Conservation (phyloP, 1,140 invertebrate species). For the Drosophila lini region DNA sequence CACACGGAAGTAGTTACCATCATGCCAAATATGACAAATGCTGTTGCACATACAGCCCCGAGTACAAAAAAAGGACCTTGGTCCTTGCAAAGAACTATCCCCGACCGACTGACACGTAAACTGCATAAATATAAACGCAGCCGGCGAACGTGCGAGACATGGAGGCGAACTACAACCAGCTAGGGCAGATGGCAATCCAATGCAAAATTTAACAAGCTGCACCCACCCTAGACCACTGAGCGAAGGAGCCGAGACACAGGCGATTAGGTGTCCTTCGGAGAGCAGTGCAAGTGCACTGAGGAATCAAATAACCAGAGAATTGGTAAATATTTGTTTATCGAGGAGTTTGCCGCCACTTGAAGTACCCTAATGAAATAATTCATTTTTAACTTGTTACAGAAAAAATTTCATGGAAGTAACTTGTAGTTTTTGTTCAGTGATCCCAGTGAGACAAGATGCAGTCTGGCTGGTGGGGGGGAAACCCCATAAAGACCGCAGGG, state of each 20-base stretch:
- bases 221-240: constrained; percentile 1
- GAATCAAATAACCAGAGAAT: background rate
- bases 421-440: constrained; percentile 1
- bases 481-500: constrained; percentile 13
- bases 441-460: background rate
- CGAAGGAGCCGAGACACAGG: constrained; percentile 21
- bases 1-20: constrained; percentile 79
- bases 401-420: background rate
- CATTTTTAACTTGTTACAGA: background rate
- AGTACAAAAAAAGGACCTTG: constrained; percentile 5
- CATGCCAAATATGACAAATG: constrained; percentile 83
- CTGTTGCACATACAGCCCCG: constrained; percentile 42
- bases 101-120: constrained; percentile 70
- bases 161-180: constrained; percentile 20
- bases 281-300: constrained; percentile 3
- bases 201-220: constrained; percentile 54
- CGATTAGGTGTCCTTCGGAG: constrained; percentile 24
- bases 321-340: background rate
- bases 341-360: background rate
- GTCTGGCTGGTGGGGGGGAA: background rate
- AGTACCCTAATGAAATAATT: background rate
- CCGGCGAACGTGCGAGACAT: constrained; percentile 61
- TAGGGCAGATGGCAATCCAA: constrained; percentile 52
- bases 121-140: constrained; percentile 81
- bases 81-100: constrained; percentile 14